A percentile compares a stretch with the other conserved stretches of the same genome.
phyloP scores from a whole-genome alignment of 2,797 vertebrate genomes.

The Rhinatrema bivittatum region DNA sequence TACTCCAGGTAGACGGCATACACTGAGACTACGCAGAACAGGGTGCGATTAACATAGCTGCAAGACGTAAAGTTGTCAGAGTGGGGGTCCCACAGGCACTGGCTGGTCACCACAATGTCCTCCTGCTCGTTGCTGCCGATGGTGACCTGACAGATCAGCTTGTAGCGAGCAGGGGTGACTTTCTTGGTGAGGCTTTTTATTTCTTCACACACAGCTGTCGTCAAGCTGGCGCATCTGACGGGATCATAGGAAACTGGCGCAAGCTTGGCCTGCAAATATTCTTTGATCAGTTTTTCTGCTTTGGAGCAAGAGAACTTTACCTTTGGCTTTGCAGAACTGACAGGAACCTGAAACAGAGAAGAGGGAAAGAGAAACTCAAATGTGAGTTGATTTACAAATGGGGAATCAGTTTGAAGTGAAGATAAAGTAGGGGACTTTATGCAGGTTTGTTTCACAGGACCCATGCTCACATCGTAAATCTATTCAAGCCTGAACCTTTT shows the following conservation, averaged over 20 bases:
- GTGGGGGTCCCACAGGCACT: constrained; percentile 17
- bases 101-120: constrained; percentile 15
- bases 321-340: constrained; percentile 3
- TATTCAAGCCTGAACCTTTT: too few relatives aligned
- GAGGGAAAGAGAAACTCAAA: not conserved
- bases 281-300: constrained; percentile 4
- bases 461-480: too few relatives aligned
- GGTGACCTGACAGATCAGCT: constrained; percentile 16
- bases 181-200: constrained; percentile 10
- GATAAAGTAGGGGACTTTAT: too few relatives aligned
- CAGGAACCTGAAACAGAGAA: constrained; percentile 2
- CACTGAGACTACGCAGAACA: constrained; percentile 17
- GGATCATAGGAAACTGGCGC: not conserved
- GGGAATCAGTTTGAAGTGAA: too few relatives aligned
- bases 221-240: constrained; percentile 2
- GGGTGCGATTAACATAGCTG: constrained; percentile 1
- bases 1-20: constrained; percentile 9
- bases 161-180: not conserved
- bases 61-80: constrained; percentile 21
- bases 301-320: constrained; percentile 3
- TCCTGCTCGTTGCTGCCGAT: constrained; percentile 7
- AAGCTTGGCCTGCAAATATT: constrained; percentile 18
- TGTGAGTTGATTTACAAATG: too few relatives aligned
- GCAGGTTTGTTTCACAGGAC: too few relatives aligned
- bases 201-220: constrained; percentile 3